These are phyloP conservation scores for Rhea pennata DNA, from an alignment of 2,113 vertebrate genomes.

Conservation along the genomic window DNA sequence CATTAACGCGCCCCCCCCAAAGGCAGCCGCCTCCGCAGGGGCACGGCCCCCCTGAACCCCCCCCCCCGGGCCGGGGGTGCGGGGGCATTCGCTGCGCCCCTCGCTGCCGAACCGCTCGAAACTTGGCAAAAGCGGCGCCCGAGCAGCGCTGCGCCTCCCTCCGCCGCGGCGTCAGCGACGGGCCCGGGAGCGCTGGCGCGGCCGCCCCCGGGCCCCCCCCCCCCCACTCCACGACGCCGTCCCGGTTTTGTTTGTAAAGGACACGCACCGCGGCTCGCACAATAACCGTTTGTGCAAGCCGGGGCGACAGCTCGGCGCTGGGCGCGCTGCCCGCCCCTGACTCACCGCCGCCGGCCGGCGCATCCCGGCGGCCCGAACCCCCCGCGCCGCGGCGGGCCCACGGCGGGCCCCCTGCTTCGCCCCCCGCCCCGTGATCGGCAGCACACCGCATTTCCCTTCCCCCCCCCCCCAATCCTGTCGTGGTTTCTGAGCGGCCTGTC, in stretches of 20 bases:
- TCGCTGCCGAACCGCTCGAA: background rate
- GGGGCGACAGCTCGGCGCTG: background rate
- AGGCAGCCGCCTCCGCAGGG: background rate
- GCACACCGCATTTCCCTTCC: background rate
- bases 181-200: background rate
- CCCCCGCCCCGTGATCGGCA: too few relatives aligned
- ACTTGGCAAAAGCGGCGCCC: background rate
- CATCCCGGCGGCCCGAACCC: background rate
- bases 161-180: background rate
- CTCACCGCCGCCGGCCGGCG: slow-evolving; percentile 30
- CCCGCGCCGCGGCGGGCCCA: too few relatives aligned
- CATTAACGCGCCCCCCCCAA: fast-evolving
- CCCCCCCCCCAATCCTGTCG: too few relatives aligned
- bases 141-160: background rate
- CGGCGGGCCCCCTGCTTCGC: too few relatives aligned
- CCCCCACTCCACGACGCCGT: background rate
- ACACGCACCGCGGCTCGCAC: background rate
- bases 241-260: background rate
- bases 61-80: background rate
- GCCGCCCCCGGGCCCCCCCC: background rate
- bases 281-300: background rate
- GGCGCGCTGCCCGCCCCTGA: slow-evolving; percentile 28
- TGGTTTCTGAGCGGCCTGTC: background rate
- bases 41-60: too few relatives aligned
- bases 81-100: background rate